phyloP scores from a whole-genome alignment of 1,140 invertebrate species.

The Drosophila prosaltans region DNA sequence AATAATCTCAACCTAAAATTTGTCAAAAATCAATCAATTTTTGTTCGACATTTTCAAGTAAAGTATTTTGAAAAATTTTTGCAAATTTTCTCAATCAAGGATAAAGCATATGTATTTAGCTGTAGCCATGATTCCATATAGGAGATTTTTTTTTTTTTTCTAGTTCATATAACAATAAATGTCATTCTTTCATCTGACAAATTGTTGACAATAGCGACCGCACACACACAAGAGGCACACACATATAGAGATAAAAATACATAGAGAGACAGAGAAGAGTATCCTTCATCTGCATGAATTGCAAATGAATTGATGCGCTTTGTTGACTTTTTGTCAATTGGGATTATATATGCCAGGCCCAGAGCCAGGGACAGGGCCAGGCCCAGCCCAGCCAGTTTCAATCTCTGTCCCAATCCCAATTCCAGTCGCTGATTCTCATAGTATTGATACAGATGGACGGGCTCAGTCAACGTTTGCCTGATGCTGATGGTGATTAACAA shows the following conservation, averaged over 20 bases:
- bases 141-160: not conserved
- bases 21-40: too few relatives aligned
- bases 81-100: not conserved
- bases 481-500: slow-evolving; percentile 58
- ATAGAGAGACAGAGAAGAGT: not conserved
- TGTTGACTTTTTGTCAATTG: slow-evolving; percentile 79
- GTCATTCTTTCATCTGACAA: slow-evolving; percentile 34
- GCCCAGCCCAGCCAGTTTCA: slow-evolving; percentile 3
- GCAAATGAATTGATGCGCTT: slow-evolving; percentile 79
- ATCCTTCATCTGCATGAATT: slow-evolving; percentile 61
- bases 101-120: not conserved
- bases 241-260: not conserved
- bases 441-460: not conserved
- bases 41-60: too few relatives aligned
- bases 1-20: too few relatives aligned
- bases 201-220: slow-evolving; percentile 50
- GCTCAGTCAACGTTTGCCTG: not conserved
- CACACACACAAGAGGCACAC: not conserved
- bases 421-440: too few relatives aligned
- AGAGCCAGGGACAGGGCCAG: slow-evolving; percentile 11
- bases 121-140: not conserved
- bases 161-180: slow-evolving; percentile 8
- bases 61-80: not conserved
- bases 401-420: not conserved
- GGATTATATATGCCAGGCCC: slow-evolving; percentile 55